Percentiles rank a stretch among this genome's conserved stretches.
Conservation (phyloP, 2,888 invertebrate genomes). For the Microctonus brassicae region DNA sequence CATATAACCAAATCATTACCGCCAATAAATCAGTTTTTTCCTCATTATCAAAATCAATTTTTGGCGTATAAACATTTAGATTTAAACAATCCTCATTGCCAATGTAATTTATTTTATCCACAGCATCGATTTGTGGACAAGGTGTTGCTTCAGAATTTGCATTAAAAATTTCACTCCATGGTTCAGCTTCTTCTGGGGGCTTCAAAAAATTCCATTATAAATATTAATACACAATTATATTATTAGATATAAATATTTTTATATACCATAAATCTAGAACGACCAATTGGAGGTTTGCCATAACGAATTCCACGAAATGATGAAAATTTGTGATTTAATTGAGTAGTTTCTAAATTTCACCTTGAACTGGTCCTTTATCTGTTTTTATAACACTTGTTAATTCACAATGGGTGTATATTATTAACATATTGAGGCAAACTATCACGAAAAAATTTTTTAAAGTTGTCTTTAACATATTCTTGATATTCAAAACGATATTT, state of each 20-base stretch:
- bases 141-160: slow-evolving; percentile 40
- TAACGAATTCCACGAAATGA: slow-evolving; percentile 55
- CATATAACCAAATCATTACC: slow-evolving; percentile 54
- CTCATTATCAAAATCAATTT: slow-evolving; percentile 39
- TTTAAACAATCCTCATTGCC: slow-evolving; percentile 56
- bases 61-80: slow-evolving; percentile 54
- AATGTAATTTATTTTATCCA: neutral
- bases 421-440: neutral
- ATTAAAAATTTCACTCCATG: slow-evolving; percentile 46
- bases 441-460: neutral
- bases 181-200: slow-evolving; percentile 41
- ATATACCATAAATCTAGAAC: slow-evolving; percentile 56
- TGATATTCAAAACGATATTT: neutral
- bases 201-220: slow-evolving; percentile 9
- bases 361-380: slow-evolving; percentile 49
- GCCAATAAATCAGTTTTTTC: slow-evolving; percentile 27
- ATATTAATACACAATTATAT: too few relatives aligned
- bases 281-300: slow-evolving; percentile 49
- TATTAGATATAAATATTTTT: too few relatives aligned
- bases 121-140: slow-evolving; percentile 47
- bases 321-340: slow-evolving; percentile 40
- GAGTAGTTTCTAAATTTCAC: slow-evolving; percentile 44
- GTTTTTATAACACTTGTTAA: slow-evolving; percentile 47
- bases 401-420: neutral
- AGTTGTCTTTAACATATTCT: neutral